Percentiles rank a stretch among this genome's conserved stretches.
phyloP scores from a whole-genome alignment of 2,797 vertebrate species.

The Threskiornis aethiopicus region DNA sequence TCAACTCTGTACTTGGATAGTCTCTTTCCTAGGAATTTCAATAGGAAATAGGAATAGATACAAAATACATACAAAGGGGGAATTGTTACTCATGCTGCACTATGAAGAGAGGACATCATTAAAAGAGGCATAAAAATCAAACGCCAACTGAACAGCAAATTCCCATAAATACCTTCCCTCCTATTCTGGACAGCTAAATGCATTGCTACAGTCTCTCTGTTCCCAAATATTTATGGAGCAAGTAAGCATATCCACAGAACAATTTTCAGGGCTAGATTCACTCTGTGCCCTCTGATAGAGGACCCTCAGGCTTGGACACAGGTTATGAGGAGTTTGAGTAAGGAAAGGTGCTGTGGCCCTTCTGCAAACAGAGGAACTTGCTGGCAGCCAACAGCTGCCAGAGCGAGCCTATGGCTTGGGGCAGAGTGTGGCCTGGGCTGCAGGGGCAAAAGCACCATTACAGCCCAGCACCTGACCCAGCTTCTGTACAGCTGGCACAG shows the following conservation, averaged over 20 bases:
- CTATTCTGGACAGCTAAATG: background rate
- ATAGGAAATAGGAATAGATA: slow-evolving; percentile 67
- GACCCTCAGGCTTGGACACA: background rate
- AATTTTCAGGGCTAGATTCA: background rate
- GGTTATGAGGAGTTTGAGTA: background rate
- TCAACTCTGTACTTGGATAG: slow-evolving; percentile 63
- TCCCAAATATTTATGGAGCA: background rate
- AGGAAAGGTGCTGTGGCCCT: background rate
- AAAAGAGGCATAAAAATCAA: slow-evolving; percentile 33
- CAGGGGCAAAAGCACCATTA: background rate
- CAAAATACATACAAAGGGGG: slow-evolving; percentile 54
- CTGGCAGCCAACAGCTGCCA: background rate
- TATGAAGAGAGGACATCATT: slow-evolving; percentile 16
- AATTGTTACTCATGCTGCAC: slow-evolving; percentile 20
- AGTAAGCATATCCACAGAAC: background rate
- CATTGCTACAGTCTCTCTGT: background rate
- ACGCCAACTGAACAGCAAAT: slow-evolving; percentile 17
- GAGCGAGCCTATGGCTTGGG: rapidly evolving
- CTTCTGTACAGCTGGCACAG: background rate
- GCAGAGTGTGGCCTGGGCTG: background rate
- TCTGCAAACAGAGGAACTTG: background rate
- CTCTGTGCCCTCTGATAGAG: background rate
- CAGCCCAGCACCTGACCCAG: background rate
- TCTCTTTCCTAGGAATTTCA: slow-evolving; percentile 63
- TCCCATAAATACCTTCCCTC: slow-evolving; percentile 21